Conservation (phyloP, 2,797 vertebrate species). For the Microhierax caerulescens region DNA sequence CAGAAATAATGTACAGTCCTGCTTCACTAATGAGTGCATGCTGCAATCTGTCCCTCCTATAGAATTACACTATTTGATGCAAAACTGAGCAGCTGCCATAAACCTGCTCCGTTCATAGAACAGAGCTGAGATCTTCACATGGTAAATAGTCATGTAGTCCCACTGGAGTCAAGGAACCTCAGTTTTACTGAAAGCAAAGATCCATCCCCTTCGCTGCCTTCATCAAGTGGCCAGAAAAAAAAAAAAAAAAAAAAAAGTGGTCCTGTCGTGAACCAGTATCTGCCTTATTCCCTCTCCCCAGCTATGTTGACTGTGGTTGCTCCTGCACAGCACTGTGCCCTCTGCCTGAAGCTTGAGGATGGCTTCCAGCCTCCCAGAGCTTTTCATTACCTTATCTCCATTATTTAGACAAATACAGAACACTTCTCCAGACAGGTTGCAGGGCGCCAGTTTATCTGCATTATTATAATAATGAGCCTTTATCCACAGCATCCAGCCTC, state of each 20-base stretch:
- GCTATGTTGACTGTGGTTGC: neutral
- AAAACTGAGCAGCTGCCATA: neutral
- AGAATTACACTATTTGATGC: neutral
- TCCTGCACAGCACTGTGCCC: neutral
- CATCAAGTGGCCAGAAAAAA: neutral
- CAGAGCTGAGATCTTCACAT: neutral
- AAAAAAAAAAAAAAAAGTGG: neutral
- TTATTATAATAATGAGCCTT: slow-evolving; percentile 39
- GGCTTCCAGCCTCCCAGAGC: neutral
- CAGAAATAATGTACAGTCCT: neutral
- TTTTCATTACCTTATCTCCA: slow-evolving; percentile 50
- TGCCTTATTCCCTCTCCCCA: neutral
- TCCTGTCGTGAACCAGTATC: neutral
- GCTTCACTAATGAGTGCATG: neutral
- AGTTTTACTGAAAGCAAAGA: neutral
- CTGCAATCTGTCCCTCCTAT: neutral
- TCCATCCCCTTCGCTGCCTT: neutral
- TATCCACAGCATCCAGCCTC: slow-evolving; percentile 16
- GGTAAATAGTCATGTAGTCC: neutral
- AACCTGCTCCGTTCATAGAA: neutral
- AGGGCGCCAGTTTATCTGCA: slow-evolving; percentile 61
- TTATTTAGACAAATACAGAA: slow-evolving; percentile 39
- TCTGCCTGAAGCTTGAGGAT: neutral
- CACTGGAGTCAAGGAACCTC: neutral
- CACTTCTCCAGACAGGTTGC: slow-evolving; percentile 38